Evolutionary conservation across 2,113 vertebrate species (phyloP), one percentile per base, ranked within the genome.

Genomic region (Ifrita kowaldi): DNA sequence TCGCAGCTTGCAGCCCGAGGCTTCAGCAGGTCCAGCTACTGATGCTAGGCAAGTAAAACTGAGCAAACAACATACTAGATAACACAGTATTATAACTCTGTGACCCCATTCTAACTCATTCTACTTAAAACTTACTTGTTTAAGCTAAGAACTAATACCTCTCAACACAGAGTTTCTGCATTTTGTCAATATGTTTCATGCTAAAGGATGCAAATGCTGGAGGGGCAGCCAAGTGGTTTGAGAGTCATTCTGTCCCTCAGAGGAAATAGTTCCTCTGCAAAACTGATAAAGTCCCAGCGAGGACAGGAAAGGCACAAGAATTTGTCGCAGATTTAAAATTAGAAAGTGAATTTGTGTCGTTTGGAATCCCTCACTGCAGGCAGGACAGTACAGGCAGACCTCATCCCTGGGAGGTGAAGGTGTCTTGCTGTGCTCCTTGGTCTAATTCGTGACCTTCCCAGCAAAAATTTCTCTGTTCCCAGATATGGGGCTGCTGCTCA

Each of bases 291-390:
- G 68, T 81, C 69, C 13, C 30, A 84, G 27, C 0, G 4, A 84
- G 76, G 33, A 91, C 33, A 44, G 27, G 47, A 85, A 77, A 69
- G 42, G 62, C 33, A 64, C 68, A 93, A 56, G 81, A 65, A 71
- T 90, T 83, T 91, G 68, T 90, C 3, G 4, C 67, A 73, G 76
- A 68, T 88, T 92, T 95, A 86, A 93, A 97, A 78, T 83, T 71
- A 91, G 84, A 62, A 87, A 77, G 37, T 52, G 69, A 86, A 37
- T 85, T 94, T 92, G 55, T 89, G 70, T 30, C 70, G 22, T 55
- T 67, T 33, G 87, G 81, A 94, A 70, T 80, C 37, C 91, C 76
- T 81, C 1, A 3, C 50, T 89, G 68, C 68, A 53, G 42, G 50
- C 76, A 74, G 87, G 42, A 80, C 0, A 0, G 50, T 62, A 59